Percentiles rank a stretch among this genome's conserved stretches.
phyloP scores from a whole-genome alignment of 2,888 invertebrate genomes.

The Lithophane ornitopus region DNA sequence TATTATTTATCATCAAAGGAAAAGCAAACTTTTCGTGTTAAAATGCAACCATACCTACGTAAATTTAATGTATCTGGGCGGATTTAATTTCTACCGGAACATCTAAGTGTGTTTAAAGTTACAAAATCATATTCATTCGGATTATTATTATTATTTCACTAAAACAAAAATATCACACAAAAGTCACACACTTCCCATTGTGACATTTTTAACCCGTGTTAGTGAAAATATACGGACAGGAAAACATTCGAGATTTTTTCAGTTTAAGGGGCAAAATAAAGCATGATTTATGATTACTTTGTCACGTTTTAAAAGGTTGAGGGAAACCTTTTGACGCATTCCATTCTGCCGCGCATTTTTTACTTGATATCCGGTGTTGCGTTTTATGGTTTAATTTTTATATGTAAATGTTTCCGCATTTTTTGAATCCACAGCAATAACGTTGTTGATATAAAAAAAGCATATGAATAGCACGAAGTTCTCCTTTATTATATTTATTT shows the following conservation, averaged over 20 bases:
- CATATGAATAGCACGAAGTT: not conserved
- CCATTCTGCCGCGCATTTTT: constrained; percentile 34
- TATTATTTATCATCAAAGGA: not conserved
- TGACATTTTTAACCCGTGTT: constrained; percentile 32
- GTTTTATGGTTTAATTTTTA: constrained; percentile 22
- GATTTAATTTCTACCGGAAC: no score
- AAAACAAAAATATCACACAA: constrained; percentile 8
- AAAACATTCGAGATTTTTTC: constrained; percentile 53
- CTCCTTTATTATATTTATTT: not conserved
- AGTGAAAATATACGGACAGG: constrained; percentile 40
- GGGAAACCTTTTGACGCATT: constrained; percentile 41
- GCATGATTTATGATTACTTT: constrained; percentile 58
- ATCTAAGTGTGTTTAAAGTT: not conserved
- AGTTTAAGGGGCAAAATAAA: constrained; percentile 46
- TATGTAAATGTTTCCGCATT: not conserved
- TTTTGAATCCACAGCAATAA: not conserved
- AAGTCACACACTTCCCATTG: constrained; percentile 16
- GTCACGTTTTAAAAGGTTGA: constrained; percentile 38
- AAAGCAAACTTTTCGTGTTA: not conserved
- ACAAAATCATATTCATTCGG: not conserved
- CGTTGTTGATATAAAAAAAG: not conserved
- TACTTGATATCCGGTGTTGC: not conserved
- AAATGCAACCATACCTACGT: not conserved
- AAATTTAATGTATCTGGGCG: not conserved
- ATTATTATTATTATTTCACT: no score